Evolutionary conservation across 1,140 invertebrate species (phyloP).

Genomic region (Venustaconcha ellipsiformis): DNA sequence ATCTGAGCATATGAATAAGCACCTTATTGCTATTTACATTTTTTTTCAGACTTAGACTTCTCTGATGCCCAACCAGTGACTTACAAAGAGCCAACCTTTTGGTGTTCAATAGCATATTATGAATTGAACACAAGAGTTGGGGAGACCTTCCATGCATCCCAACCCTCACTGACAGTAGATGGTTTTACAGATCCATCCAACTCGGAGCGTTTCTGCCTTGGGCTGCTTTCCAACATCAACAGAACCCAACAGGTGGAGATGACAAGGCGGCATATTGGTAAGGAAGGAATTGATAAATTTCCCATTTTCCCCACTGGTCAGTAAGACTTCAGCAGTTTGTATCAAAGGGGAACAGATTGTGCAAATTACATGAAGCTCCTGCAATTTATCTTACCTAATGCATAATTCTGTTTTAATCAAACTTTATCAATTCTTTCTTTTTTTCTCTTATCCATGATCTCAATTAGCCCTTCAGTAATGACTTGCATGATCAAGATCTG

Average conservation of each 20-base stretch:
- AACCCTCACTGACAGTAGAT: constrained; percentile 96
- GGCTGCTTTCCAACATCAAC: constrained; percentile 96
- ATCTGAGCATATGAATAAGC: too few relatives aligned
- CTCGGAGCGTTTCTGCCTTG: constrained; percentile 87
- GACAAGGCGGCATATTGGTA: constrained; percentile 95
- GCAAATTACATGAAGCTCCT: too few relatives aligned
- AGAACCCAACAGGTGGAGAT: constrained; percentile 94
- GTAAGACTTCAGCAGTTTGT: too few relatives aligned
- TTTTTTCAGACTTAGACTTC: constrained; percentile 22
- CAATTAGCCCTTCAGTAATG: too few relatives aligned
- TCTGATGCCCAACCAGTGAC: constrained; percentile 93
- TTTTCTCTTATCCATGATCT: too few relatives aligned
- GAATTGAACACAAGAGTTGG: constrained; percentile 96
- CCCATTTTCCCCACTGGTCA: too few relatives aligned
- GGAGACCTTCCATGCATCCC: constrained; percentile 97
- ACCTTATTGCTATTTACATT: too few relatives aligned
- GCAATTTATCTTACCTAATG: too few relatives aligned
- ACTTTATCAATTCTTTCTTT: too few relatives aligned
- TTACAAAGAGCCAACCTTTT: constrained; percentile 97
- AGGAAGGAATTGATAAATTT: constrained; percentile 56
- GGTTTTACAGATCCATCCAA: constrained; percentile 82
- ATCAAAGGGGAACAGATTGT: too few relatives aligned
- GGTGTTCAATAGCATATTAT: constrained; percentile 99
- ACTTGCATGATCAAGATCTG: too few relatives aligned
- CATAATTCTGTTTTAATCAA: too few relatives aligned